phyloP scores from a whole-genome alignment of 1,140 invertebrate species.

The Drosophila tropicalis region DNA sequence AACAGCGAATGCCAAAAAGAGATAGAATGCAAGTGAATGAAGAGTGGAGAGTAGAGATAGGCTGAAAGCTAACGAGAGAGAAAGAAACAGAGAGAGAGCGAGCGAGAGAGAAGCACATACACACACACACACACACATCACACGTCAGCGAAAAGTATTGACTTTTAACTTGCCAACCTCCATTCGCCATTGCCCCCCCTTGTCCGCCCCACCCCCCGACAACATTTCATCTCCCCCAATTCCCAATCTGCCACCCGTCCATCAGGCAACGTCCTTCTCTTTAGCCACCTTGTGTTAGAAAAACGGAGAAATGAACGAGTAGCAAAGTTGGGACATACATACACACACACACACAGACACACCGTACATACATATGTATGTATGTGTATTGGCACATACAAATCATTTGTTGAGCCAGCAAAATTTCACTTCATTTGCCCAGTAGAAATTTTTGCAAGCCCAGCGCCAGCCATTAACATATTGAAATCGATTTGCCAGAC shows the following conservation, averaged over 20 bases:
- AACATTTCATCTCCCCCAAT: not conserved
- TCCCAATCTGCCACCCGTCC: not conserved
- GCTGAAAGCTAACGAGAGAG: slow-evolving; percentile 56
- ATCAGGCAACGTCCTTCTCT: slow-evolving; percentile 1
- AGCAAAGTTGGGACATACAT: not conserved
- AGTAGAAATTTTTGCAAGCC: slow-evolving; percentile 31
- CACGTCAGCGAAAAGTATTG: slow-evolving; percentile 27
- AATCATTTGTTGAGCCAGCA: slow-evolving; percentile 46
- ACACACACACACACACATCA: slow-evolving; percentile 20
- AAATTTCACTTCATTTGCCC: slow-evolving; percentile 69
- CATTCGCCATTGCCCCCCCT: not conserved
- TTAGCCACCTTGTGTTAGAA: slow-evolving; percentile 13
- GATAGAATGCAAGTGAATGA: not conserved
- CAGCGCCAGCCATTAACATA: slow-evolving; percentile 63
- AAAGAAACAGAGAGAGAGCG: slow-evolving; percentile 42
- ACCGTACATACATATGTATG: not conserved
- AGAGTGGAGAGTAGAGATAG: slow-evolving; percentile 40
- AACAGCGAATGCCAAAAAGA: not conserved
- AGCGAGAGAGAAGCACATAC: slow-evolving; percentile 35
- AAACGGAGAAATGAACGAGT: slow-evolving; percentile 13
- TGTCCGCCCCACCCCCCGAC: not conserved
- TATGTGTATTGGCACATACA: slow-evolving; percentile 25
- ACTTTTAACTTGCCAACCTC: slow-evolving; percentile 29
- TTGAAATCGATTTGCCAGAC: slow-evolving; percentile 67
- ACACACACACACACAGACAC: slow-evolving; percentile 24